These are phyloP conservation scores for Mus spicilegus DNA, from an alignment of 2,113 vertebrate genomes.

Conservation along the genomic window DNA sequence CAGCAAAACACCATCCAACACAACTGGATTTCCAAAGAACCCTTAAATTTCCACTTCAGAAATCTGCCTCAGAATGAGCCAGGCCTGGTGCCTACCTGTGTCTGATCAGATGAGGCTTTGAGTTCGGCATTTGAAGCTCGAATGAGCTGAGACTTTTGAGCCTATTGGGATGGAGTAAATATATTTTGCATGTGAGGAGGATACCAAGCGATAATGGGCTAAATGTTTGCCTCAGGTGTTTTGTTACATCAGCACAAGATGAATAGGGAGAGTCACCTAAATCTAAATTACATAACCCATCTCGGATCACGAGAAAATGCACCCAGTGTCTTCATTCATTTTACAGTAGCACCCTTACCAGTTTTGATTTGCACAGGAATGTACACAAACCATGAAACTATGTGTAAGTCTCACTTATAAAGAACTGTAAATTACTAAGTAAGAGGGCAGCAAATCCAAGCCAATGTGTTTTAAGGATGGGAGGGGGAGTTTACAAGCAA, in stretches of 20 bases:
- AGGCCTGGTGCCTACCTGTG: not conserved
- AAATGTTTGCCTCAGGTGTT: not conserved
- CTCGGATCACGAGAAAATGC: not conserved
- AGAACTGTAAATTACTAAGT: constrained; percentile 16
- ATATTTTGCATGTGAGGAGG: not conserved
- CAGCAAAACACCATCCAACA: no score
- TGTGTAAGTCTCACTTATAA: not conserved
- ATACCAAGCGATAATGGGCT: no score
- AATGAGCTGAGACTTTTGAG: not conserved
- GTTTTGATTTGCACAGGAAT: not conserved
- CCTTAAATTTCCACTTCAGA: no score
- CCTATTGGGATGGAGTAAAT: not conserved
- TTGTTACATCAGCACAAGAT: not conserved
- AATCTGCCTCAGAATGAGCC: not conserved
- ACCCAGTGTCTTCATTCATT: not conserved
- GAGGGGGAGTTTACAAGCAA: not conserved
- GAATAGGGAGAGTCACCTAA: not conserved
- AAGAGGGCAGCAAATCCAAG: not conserved
- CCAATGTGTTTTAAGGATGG: not conserved
- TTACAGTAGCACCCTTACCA: not conserved
- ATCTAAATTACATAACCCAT: not conserved
- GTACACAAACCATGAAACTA: constrained; percentile 11
- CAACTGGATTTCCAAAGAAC: no score
- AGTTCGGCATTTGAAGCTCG: not conserved
- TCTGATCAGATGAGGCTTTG: not conserved